Percentiles rank a stretch among this genome's conserved stretches.
These are phyloP conservation scores for Polietes domitor DNA, from an alignment of 2,888 invertebrate genomes.

Conservation along the genomic window DNA sequence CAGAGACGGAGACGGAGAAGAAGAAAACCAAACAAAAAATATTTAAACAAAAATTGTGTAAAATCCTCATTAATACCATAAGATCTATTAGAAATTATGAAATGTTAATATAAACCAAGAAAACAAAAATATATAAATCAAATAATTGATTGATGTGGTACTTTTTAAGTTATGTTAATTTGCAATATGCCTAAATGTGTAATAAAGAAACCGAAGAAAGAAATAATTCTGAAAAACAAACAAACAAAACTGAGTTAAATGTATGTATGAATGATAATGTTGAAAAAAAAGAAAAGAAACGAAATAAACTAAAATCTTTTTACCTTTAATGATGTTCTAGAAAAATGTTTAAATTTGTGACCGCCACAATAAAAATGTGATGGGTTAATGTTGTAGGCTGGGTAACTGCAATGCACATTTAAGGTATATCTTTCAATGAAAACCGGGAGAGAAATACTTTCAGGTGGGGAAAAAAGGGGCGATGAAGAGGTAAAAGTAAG, in stretches of 20 bases:
- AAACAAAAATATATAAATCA: too few relatives aligned
- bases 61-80: conserved; percentile 5
- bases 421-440: too few relatives aligned
- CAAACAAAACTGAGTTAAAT: not conserved
- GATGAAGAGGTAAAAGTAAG: too few relatives aligned
- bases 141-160: not conserved
- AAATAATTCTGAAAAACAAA: not conserved
- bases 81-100: not conserved
- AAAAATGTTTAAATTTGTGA: too few relatives aligned
- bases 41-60: not conserved
- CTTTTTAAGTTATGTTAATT: not conserved
- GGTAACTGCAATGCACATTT: too few relatives aligned
- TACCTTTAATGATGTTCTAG: too few relatives aligned
- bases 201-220: conserved; percentile 5
- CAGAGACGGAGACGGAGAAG: too few relatives aligned
- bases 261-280: not conserved
- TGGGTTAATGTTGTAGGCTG: too few relatives aligned
- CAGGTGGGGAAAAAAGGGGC: too few relatives aligned
- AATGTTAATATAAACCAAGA: conserved; percentile 5
- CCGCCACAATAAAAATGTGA: too few relatives aligned
- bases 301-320: not conserved
- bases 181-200: not conserved
- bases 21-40: too few relatives aligned
- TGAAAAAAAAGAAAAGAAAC: not conserved
- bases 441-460: too few relatives aligned